Conservation (phyloP, 2,888 invertebrate genomes). For the Pachliopta kotzebuea region DNA sequence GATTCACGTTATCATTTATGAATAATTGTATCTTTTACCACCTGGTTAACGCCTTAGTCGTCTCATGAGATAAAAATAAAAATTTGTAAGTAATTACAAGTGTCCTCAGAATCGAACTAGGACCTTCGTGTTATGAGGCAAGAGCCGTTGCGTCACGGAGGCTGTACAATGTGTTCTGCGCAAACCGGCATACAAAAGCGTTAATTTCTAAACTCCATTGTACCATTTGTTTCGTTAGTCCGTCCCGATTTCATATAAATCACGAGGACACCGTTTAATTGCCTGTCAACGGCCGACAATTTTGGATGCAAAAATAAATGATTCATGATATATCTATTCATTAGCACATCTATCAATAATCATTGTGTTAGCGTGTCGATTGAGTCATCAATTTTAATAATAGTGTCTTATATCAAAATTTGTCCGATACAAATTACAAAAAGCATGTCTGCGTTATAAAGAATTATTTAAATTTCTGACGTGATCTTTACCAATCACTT, state of each 20-base stretch:
- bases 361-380: slow-evolving; percentile 46
- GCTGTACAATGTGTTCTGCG: too few relatives aligned
- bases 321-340: slow-evolving; percentile 54
- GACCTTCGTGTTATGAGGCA: too few relatives aligned
- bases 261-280: slow-evolving; percentile 51
- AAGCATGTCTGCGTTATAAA: background rate
- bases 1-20: too few relatives aligned
- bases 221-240: background rate
- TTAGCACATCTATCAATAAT: slow-evolving; percentile 51
- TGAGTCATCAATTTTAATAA: slow-evolving; percentile 68
- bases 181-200: background rate
- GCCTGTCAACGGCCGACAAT: slow-evolving; percentile 61
- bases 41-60: too few relatives aligned
- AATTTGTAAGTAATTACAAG: too few relatives aligned
- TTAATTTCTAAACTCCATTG: background rate
- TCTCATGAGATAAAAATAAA: too few relatives aligned
- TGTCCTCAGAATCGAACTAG: too few relatives aligned
- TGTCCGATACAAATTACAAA: slow-evolving; percentile 7
- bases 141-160: too few relatives aligned
- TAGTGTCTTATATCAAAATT: slow-evolving; percentile 39
- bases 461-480: background rate
- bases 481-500: background rate
- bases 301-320: slow-evolving; percentile 51
- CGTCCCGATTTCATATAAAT: slow-evolving; percentile 48
- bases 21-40: too few relatives aligned